Evolutionary conservation across 1,140 invertebrate species (phyloP), one percentile per base, ranked within the genome.

Genomic region (Hyles euphorbiae): DNA sequence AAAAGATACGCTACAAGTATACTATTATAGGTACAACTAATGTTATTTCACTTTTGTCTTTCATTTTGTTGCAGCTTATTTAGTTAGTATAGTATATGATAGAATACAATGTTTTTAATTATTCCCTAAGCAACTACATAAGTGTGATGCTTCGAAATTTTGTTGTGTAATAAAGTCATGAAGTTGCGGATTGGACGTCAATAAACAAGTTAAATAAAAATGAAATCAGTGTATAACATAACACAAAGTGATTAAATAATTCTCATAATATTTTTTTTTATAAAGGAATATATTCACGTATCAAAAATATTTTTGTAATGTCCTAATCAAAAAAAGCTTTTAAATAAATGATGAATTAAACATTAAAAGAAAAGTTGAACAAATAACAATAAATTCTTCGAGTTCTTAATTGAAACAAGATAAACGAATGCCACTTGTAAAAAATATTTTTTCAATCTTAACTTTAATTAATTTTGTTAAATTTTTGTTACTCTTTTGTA

Each of bases 31-130:
- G n/a, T 48, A 12, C 6, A 60, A 69, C 75, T 83, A 85, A 63
- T 62, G 46, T 72, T 77, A 76, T 78, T 83, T 83, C 79, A 82
- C 81, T 86, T 77, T 81, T 74, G 83, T 86, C 83, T 86, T 86
- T 83, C 83, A 83, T 79, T 78, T 74, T 69, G 60, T 53, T 50
- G 50, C 48, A 60, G 68, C 57, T 63, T 57, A 3, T 3, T 48
- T 48, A 3, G n/a, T n/a, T 48, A 6, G 11, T 48, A 48, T n/a
- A n/a, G 6, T 48, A 48, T 5, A 48, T 22, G 22, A 22, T 22
- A 22, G 22, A 22, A 48, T 12, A 48, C 5, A 48, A 11, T n/a
- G 10, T 48, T 48, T 11, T 48, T 22, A 11, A 48, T 6, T 11
- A 48, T 11, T 48, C 8, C 5, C 47, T 48, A 11, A 48, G 47